Conservation (phyloP, 2,888 invertebrate genomes). For the Amitus sp. region DNA sequence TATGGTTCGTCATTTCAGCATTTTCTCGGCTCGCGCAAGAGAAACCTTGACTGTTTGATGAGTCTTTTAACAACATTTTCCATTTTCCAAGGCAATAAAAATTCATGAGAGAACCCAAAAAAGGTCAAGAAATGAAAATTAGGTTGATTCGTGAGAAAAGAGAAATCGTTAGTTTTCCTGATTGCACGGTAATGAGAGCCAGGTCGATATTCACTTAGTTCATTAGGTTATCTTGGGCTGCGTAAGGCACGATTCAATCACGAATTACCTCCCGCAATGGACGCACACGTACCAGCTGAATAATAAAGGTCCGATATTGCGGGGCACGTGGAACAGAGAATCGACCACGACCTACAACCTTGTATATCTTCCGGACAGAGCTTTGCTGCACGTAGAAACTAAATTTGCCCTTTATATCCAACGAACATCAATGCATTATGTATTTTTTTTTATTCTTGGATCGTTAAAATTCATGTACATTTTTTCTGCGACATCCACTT, state of each 20-base stretch:
- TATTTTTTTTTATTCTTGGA: too few species aligned
- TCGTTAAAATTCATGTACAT: too few species aligned
- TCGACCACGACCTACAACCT: conserved; percentile 33
- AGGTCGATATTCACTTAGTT: conserved; percentile 62
- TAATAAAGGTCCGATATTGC: conserved; percentile 52
- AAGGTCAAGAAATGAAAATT: neutral
- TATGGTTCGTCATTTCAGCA: conserved; percentile 19
- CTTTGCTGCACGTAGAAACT: conserved; percentile 34
- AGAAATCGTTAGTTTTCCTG: conserved; percentile 55
- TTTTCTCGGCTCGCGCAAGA: conserved; percentile 12
- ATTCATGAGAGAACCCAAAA: conserved; percentile 13
- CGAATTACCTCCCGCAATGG: conserved; percentile 57
- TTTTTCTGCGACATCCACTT: too few species aligned
- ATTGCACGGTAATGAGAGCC: conserved; percentile 57
- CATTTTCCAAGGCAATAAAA: conserved; percentile 8
- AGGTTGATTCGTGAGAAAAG: conserved; percentile 11
- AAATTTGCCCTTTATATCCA: conserved; percentile 31
- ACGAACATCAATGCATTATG: neutral
- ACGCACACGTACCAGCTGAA: conserved; percentile 55
- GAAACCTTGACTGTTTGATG: conserved; percentile 32
- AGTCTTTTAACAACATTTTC: conserved; percentile 34
- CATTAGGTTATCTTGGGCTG: conserved; percentile 62
- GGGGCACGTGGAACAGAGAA: conserved; percentile 41
- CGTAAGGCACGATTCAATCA: conserved; percentile 60
- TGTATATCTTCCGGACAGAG: conserved; percentile 29